Conservation (phyloP, 1,140 invertebrate genomes). For the Leguminivora glycinivorella region DNA sequence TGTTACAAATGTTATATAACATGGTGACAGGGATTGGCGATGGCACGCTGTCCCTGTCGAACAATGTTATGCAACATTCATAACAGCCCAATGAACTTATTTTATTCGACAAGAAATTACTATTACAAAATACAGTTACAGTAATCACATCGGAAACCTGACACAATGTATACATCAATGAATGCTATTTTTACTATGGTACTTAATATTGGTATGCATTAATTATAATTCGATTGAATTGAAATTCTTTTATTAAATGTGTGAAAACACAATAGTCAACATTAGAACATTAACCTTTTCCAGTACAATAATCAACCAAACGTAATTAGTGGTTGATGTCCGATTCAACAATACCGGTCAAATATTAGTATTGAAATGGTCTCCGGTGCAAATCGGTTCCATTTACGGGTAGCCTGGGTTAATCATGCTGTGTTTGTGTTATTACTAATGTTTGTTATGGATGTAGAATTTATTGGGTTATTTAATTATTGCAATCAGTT, state of each 20-base stretch:
- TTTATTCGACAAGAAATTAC: no score
- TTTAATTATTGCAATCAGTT: slow-evolving; percentile 4
- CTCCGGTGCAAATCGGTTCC: background rate
- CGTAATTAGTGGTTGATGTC: slow-evolving; percentile 15
- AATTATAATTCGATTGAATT: no score
- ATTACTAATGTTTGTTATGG: slow-evolving; percentile 10
- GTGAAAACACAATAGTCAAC: background rate
- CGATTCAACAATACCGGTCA: slow-evolving; percentile 20
- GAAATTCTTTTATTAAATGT: background rate
- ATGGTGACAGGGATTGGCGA: no score
- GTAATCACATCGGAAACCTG: no score
- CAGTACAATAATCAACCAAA: slow-evolving; percentile 14
- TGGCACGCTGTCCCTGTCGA: no score
- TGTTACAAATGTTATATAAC: no score
- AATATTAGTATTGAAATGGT: slow-evolving; percentile 25
- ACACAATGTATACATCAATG: no score
- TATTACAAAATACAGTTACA: no score
- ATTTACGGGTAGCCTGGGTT: background rate
- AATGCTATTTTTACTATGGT: no score
- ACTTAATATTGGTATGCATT: background rate
- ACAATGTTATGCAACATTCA: no score
- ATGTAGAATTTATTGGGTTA: background rate
- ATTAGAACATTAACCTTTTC: background rate
- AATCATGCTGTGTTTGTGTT: slow-evolving; percentile 18
- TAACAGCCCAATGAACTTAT: no score